Evolutionary conservation across 2,888 invertebrate species (phyloP).

Genomic region (Pheosia gnoma): DNA sequence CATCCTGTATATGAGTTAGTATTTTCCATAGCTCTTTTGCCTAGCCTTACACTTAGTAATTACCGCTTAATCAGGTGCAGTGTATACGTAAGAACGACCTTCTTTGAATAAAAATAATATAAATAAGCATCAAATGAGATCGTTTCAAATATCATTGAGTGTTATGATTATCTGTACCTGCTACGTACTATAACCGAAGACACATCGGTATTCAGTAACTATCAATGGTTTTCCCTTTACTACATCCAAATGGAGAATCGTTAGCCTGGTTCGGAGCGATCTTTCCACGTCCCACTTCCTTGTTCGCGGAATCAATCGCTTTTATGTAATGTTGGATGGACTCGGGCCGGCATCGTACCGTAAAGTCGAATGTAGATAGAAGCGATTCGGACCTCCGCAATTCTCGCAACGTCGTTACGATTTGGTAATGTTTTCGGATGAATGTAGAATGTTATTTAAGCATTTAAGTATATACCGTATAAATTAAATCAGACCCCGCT

Average conservation of each 20-base stretch:
- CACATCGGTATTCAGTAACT: background rate
- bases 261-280: slow-evolving; percentile 48
- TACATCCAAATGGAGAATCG: slow-evolving; percentile 46
- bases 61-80: no score
- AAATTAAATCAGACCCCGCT: background rate
- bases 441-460: slow-evolving; percentile 23
- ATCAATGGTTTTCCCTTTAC: slow-evolving; percentile 23
- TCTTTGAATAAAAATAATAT: no score
- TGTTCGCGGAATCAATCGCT: slow-evolving; percentile 50
- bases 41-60: no score
- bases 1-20: no score
- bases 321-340: slow-evolving; percentile 33
- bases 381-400: slow-evolving; percentile 24
- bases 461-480: slow-evolving; percentile 19
- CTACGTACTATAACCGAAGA: no score
- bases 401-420: slow-evolving; percentile 26
- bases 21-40: no score
- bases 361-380: slow-evolving; percentile 26
- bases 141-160: no score
- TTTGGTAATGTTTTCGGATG: slow-evolving; percentile 18
- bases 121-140: no score
- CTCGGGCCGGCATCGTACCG: slow-evolving; percentile 17
- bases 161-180: no score
- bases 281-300: slow-evolving; percentile 44
- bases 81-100: no score